Conservation (phyloP, 2,113 vertebrate species). For the Campylorhamphus procurvoides region DNA sequence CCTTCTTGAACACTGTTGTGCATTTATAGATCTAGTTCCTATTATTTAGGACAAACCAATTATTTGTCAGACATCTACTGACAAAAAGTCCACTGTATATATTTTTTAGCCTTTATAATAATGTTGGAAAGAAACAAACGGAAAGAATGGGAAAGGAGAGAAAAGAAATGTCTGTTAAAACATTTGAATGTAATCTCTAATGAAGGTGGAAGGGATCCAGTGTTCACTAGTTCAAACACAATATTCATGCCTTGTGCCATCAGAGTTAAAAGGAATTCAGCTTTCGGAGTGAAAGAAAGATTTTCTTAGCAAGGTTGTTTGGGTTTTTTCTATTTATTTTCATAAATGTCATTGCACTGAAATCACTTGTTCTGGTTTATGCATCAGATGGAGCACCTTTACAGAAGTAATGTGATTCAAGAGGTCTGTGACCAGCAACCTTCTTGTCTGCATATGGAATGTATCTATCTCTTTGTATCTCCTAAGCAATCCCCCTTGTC, state of each 20-base stretch:
- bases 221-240: background rate
- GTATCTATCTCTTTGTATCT: background rate
- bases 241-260: background rate
- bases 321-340: background rate
- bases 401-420: background rate
- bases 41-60: too few relatives aligned
- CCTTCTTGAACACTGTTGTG: background rate
- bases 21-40: background rate
- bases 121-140: background rate
- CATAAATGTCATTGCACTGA: background rate
- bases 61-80: too few relatives aligned
- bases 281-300: background rate
- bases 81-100: background rate
- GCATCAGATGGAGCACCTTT: background rate
- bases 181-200: background rate
- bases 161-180: background rate
- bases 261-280: background rate
- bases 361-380: background rate
- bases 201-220: background rate
- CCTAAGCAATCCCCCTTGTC: background rate
- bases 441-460: background rate
- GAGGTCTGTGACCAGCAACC: background rate
- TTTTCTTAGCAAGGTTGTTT: background rate
- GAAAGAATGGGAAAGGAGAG: background rate
- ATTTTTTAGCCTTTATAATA: background rate